A percentile compares a stretch with the other conserved stretches of the same genome.
These are phyloP conservation scores for Diphyllodes magnificus DNA, from an alignment of 2,113 vertebrate genomes.

Conservation along the genomic window DNA sequence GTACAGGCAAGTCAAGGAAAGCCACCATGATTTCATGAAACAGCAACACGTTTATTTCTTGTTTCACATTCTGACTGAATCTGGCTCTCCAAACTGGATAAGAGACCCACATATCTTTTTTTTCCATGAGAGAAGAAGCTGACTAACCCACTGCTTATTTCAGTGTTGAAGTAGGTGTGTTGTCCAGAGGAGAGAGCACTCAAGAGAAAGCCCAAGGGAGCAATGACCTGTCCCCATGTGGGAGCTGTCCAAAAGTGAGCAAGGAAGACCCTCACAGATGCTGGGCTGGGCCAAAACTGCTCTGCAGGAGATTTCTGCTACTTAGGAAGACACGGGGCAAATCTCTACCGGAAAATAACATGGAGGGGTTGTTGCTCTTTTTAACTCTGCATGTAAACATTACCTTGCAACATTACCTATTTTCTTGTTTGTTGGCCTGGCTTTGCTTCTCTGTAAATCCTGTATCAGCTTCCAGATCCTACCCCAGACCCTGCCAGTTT, in stretches of 20 bases:
- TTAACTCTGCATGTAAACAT: neutral
- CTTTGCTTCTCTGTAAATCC: neutral
- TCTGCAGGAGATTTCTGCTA: neutral
- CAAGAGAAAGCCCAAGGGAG: neutral
- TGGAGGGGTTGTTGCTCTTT: neutral
- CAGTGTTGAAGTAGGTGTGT: neutral
- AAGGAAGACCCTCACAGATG: neutral
- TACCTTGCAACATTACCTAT: too few species aligned
- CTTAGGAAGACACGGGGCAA: neutral
- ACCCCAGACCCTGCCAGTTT: neutral
- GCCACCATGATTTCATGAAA: neutral
- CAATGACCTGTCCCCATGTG: fast-evolving
- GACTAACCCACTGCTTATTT: neutral
- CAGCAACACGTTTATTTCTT: neutral
- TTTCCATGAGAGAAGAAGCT: neutral
- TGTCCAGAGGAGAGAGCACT: neutral
- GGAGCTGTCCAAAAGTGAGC: neutral
- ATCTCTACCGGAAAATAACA: neutral
- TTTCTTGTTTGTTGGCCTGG: neutral
- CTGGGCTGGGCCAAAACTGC: neutral
- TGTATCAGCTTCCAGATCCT: neutral
- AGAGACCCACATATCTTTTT: fast-evolving
- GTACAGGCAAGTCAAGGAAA: neutral
- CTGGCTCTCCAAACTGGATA: neutral
- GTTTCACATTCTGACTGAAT: neutral